A percentile compares a stretch with the other conserved stretches of the same genome.
phyloP scores from a whole-genome alignment of 30 jellyfish, hydroid and myxozoan genomes.

The Calvadosia cruxmelitensis region DNA sequence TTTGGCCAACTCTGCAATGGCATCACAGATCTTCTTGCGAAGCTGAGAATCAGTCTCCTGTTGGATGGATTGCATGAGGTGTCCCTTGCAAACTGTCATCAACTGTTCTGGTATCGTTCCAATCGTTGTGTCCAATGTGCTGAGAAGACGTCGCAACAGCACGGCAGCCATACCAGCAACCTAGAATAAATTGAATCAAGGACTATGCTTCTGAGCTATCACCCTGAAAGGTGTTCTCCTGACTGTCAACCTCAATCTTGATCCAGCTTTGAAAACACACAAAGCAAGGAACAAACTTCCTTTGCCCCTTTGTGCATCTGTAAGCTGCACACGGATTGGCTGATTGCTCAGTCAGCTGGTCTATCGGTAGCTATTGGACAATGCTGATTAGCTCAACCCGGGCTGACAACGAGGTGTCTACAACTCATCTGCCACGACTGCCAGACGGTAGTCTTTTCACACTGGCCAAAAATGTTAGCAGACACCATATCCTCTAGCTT shows the following conservation, averaged over 20 bases:
- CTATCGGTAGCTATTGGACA: too few species aligned
- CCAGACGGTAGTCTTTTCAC: too few species aligned
- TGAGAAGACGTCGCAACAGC: conserved; percentile 69
- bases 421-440: too few species aligned
- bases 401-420: too few species aligned
- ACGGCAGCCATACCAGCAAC: conserved; percentile 88
- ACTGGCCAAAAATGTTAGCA: too few species aligned
- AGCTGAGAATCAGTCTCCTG: conserved; percentile 55
- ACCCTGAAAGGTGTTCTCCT: too few species aligned
- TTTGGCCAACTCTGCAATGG: conserved; percentile 86
- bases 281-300: background rate
- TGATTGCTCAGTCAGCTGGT: too few species aligned
- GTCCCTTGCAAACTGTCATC: conserved; percentile 50
- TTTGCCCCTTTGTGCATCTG: conserved; percentile 19
- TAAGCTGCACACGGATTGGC: too few species aligned
- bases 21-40: conserved; percentile 75
- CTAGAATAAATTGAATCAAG: conserved; percentile 13
- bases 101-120: conserved; percentile 39
- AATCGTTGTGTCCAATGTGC: conserved; percentile 58
- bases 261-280: background rate
- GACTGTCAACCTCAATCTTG: background rate
- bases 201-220: background rate
- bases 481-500: too few species aligned
- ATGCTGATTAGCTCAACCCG: too few species aligned
- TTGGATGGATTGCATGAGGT: conserved; percentile 72